Conservation (phyloP, 2,888 invertebrate genomes). For the Magallana nippona region DNA sequence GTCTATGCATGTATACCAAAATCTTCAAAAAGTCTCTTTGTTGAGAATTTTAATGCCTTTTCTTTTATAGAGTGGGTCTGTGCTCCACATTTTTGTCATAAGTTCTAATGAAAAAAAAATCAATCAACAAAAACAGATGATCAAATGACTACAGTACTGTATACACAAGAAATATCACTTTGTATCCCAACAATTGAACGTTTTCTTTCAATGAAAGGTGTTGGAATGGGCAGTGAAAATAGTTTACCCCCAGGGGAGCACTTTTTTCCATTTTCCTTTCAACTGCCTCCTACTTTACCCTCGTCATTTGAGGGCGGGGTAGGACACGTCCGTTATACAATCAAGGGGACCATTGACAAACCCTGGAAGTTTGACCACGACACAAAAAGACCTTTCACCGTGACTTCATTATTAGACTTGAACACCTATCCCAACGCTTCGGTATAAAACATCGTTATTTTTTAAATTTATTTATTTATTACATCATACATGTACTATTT, state of each 20-base stretch:
- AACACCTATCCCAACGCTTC: constrained; percentile 81
- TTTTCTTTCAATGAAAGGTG: constrained; percentile 37
- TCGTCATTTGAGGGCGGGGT: constrained; percentile 73
- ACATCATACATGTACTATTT: too few relatives aligned
- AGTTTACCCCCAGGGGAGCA: constrained; percentile 86
- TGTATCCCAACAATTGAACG: too few relatives aligned
- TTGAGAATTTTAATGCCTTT: too few relatives aligned
- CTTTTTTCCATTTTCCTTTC: constrained; percentile 89
- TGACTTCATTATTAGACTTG: constrained; percentile 90
- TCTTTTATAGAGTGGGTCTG: too few relatives aligned
- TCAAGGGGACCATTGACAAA: constrained; percentile 89
- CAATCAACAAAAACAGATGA: too few relatives aligned
- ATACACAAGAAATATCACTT: too few relatives aligned
- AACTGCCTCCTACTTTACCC: constrained; percentile 83
- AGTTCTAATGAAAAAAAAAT: too few relatives aligned
- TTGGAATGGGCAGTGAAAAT: constrained; percentile 63
- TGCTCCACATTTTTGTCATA: too few relatives aligned
- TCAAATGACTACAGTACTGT: too few relatives aligned
- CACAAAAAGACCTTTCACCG: constrained; percentile 89
- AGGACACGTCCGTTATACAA: constrained; percentile 89
- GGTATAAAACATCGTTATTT: constrained; percentile 45
- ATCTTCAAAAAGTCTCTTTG: too few relatives aligned
- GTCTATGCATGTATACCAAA: too few relatives aligned
- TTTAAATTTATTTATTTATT: too few relatives aligned
- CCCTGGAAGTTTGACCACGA: constrained; percentile 93